Conservation (phyloP, 2,797 vertebrate genomes). For the Champsocephalus esox region DNA sequence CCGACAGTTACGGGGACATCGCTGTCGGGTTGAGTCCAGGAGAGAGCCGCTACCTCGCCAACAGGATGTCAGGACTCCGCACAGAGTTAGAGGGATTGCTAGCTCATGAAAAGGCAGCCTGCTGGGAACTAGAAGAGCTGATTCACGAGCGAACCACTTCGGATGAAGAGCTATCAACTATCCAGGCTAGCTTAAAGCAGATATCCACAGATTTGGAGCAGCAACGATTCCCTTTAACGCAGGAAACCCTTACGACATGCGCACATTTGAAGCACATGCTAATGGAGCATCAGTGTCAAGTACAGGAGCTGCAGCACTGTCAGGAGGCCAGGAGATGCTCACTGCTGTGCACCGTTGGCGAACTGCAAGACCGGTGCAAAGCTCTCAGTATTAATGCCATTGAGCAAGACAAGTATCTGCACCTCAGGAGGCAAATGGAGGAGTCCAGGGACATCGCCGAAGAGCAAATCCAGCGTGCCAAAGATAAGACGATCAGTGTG, state of each 20-base stretch:
- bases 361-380: constrained; percentile 82
- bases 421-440: constrained; percentile 80
- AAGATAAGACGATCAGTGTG: constrained; percentile 45
- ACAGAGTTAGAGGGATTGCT: constrained; percentile 73
- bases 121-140: constrained; percentile 80
- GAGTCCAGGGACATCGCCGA: constrained; percentile 74
- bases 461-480: constrained; percentile 69
- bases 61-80: constrained; percentile 77
- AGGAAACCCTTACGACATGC: constrained; percentile 58
- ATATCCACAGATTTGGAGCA: constrained; percentile 67
- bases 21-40: constrained; percentile 61
- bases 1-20: constrained; percentile 72
- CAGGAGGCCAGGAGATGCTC: constrained; percentile 67
- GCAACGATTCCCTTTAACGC: constrained; percentile 75
- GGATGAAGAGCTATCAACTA: constrained; percentile 67
- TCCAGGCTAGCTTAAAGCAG: constrained; percentile 73
- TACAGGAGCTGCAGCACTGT: constrained; percentile 77
- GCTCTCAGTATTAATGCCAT: constrained; percentile 63
- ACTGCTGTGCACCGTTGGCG: constrained; percentile 68
- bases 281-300: constrained; percentile 80
- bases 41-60: constrained; percentile 80
- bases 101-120: constrained; percentile 69
- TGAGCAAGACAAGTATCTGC: constrained; percentile 82
- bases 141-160: constrained; percentile 74
- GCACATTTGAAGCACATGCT: constrained; percentile 67